Base-by-base conservation (phyloP, 1,140 invertebrate species). In the Drosophila micromelanica region DNA sequence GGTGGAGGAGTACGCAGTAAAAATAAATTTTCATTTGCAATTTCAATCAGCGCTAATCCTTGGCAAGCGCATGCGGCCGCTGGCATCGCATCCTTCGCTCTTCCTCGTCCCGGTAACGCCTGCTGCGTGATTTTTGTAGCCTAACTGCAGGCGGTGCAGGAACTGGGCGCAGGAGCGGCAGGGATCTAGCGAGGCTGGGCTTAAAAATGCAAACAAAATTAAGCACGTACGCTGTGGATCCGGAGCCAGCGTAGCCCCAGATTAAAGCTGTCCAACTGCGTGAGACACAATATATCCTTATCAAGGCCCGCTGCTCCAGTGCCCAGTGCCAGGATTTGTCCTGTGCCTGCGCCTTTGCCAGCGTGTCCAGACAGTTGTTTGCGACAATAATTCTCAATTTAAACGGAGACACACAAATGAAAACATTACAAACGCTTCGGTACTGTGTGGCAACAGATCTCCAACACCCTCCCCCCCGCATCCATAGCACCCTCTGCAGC, bases 1-100 rank as follows among this genome's bases (percentile, higher is more conserved):
- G 61, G 59, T 32, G 56, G 23, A 43, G 70, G 74, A 46, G 59
- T 60, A 57, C 74, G 74, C 74, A 90, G 85, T 90, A 76, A 90
- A 87, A 90, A 90, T 90, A 90, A 90, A 90, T 90, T 90, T 90
- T 90, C 87, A 90, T 90, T 90, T 90, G 89, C 87, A 90, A 90
- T 90, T 90, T 90, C 87, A 90, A 90, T 90, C 87, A 90, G 79
- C 87, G 87, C 80, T 90, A 90, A 90, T 90, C 87, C 87, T 82
- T 80, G 80, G 80, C 78, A 87, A 87, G 82, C 87, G 71, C 82
- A 86, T 87, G 81, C 82, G 84, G 62, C 80, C 68, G 69, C 74
- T 65, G 42, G 38, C 20, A 17, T 48, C 69, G 55, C 62, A 51
- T 59, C 51, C 43, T 42, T 55, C 45, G 51, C 45, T 57, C 15